These are phyloP conservation scores for Tragulus kanchil DNA, from an alignment of 2,113 vertebrate species.

Conservation along the genomic window DNA sequence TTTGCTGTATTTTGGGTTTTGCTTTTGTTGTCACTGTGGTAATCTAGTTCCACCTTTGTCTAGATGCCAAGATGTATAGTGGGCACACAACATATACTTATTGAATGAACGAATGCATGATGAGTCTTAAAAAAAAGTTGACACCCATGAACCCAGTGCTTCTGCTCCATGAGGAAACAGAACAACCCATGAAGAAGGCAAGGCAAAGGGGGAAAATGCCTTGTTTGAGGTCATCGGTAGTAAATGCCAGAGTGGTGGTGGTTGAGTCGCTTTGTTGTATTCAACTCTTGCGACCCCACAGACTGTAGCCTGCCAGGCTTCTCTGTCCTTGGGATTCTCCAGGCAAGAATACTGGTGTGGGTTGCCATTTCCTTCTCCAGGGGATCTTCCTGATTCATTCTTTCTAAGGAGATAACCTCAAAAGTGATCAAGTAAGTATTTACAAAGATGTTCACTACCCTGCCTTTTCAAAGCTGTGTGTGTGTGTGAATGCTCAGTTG, in stretches of 20 bases:
- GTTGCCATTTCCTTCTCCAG: no score
- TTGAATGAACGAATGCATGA: neutral
- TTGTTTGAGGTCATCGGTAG: neutral
- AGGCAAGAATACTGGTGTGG: no score
- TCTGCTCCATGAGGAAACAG: neutral
- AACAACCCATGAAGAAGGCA: neutral
- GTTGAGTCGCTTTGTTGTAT: no score
- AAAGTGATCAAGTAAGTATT: neutral
- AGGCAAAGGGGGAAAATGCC: neutral
- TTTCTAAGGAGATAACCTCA: neutral
- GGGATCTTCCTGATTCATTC: no score
- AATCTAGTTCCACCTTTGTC: neutral
- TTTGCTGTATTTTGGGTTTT: fast-evolving
- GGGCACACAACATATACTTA: neutral
- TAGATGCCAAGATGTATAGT: neutral
- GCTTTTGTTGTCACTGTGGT: neutral
- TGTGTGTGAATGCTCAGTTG: neutral
- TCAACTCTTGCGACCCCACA: no score
- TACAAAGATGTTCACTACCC: neutral
- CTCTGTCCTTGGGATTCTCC: no score
- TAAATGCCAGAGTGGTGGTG: neutral
- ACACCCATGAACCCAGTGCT: neutral
- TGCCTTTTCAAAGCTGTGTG: neutral
- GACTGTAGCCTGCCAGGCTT: no score
- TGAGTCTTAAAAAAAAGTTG: neutral